These are phyloP conservation scores for Scalopus aquaticus DNA, from an alignment of 2,113 vertebrate genomes.

Conservation along the genomic window DNA sequence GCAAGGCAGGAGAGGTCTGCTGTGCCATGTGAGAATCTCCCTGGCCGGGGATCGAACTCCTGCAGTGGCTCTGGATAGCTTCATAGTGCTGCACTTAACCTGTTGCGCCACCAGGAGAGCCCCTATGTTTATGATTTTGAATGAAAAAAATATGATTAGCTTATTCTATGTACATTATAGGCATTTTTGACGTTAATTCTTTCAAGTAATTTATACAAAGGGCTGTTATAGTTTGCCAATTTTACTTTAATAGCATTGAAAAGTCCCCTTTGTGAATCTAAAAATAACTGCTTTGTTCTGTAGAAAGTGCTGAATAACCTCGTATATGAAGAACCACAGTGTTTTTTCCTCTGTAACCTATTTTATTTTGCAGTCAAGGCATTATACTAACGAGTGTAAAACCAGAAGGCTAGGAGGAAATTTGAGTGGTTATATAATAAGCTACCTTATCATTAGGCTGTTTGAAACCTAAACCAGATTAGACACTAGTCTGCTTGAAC, in stretches of 20 bases:
- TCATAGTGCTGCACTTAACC: too few species aligned
- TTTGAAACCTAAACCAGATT: constrained; percentile 29
- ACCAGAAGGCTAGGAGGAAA: not conserved
- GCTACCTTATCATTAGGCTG: constrained; percentile 10
- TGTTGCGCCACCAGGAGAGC: too few species aligned
- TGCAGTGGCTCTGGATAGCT: too few species aligned
- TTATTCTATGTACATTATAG: not conserved
- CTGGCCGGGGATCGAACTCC: too few species aligned
- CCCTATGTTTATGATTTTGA: constrained; percentile 4
- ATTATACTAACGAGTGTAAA: constrained; percentile 15
- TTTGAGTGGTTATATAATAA: constrained; percentile 29
- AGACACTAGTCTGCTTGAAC: constrained; percentile 24
- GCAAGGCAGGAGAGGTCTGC: too few species aligned
- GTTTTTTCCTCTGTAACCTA: constrained; percentile 30
- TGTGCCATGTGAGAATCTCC: too few species aligned
- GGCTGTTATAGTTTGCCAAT: not conserved
- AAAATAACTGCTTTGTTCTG: not conserved
- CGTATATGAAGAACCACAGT: constrained; percentile 19
- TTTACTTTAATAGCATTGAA: constrained; percentile 18
- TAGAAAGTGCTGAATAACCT: constrained; percentile 53
- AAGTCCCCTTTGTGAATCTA: constrained; percentile 29
- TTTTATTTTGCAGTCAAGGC: constrained; percentile 22
- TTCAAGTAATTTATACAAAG: constrained; percentile 35
- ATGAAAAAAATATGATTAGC: constrained; percentile 4
- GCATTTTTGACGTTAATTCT: not conserved